A percentile compares a stretch with the other conserved stretches of the same genome.
phyloP scores from a whole-genome alignment of 2,797 vertebrate genomes.

The Sebastiscus tertius region DNA sequence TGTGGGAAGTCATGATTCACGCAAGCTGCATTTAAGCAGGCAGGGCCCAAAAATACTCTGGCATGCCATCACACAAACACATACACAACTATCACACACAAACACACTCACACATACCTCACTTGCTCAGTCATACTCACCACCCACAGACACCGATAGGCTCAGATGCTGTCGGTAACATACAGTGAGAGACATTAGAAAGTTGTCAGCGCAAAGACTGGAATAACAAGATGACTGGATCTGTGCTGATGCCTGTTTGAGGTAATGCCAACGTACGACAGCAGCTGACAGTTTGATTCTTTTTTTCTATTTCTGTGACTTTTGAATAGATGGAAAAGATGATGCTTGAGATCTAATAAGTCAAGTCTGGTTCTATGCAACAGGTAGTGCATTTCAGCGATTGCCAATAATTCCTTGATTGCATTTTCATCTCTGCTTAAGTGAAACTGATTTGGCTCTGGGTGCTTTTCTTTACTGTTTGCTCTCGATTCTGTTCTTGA shows the following conservation, averaged over 20 bases:
- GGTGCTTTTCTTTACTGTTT: background rate
- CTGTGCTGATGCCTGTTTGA: constrained; percentile 62
- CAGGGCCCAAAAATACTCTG: constrained; percentile 80
- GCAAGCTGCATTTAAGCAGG: constrained; percentile 82
- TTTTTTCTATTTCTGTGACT: background rate
- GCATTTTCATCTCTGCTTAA: background rate
- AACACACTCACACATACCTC: constrained; percentile 61
- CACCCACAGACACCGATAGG: constrained; percentile 68
- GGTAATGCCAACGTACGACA: constrained; percentile 66
- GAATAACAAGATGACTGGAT: constrained; percentile 71
- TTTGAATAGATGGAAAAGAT: background rate
- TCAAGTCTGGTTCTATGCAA: background rate
- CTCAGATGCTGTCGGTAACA: constrained; percentile 57
- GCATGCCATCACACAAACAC: constrained; percentile 72
- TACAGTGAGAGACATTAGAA: constrained; percentile 63
- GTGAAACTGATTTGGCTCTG: background rate
- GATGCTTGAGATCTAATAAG: background rate
- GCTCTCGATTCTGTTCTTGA: constrained; percentile 5
- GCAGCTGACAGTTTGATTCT: constrained; percentile 8
- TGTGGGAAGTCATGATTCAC: constrained; percentile 90
- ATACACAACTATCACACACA: constrained; percentile 56
- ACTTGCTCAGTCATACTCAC: constrained; percentile 74
- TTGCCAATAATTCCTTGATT: background rate
- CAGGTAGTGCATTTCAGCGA: background rate
- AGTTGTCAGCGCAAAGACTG: constrained; percentile 62